Evolutionary conservation across 2,113 vertebrate species (phyloP), one percentile per base, ranked within the genome.

Genomic region (Sphaerodactylus townsendi): DNA sequence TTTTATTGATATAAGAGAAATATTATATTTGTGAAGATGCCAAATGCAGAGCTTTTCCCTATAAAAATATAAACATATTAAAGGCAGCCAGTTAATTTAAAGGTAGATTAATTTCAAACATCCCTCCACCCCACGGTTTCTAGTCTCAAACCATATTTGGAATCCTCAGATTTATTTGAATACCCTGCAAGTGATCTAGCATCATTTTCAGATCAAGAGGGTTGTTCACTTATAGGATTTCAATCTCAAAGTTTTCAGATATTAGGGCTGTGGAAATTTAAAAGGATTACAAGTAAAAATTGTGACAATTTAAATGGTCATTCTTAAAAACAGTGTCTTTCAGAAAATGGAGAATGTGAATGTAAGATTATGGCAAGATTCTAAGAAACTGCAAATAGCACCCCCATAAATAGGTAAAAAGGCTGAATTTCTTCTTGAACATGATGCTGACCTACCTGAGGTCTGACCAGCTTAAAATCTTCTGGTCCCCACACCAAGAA

Each of bases 41-140:
- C 0, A 0, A 91, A 89, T 72, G 87, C 0, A 85, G 73, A 62
- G 46, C 89, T 6, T 64, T 33, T 3, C 23, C 25, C 50, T 10
- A 35, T 73, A 77, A 85, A 86, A 86, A 86, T 21, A 77, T 59
- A 88, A 87, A 82, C 71, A 77, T 83, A 86, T 30, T n/a, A 5
- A 81, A 0, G 76, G 41, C 28, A 69, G 33, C n/a, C 33, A 1
- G 33, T 35, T 69, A 69, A 35, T 8, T 35, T 33, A 66, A 66
- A 35, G 33, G 65, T 10, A 46, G 13, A 23, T 23, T 66, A 44
- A 65, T 66, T 46, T 33, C 41, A 48, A 68, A 0, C 46, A 30
- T 7, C 44, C n/a, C 44, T 30, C 6, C 41, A 14, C 64, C 62
- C 44, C 44, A 44, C 4, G 23, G 17, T n/a, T 48, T 79, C 62